Percentiles rank a stretch among this genome's conserved stretches.
Conservation (phyloP, 2,113 vertebrate genomes). For the Myotis davidii region DNA sequence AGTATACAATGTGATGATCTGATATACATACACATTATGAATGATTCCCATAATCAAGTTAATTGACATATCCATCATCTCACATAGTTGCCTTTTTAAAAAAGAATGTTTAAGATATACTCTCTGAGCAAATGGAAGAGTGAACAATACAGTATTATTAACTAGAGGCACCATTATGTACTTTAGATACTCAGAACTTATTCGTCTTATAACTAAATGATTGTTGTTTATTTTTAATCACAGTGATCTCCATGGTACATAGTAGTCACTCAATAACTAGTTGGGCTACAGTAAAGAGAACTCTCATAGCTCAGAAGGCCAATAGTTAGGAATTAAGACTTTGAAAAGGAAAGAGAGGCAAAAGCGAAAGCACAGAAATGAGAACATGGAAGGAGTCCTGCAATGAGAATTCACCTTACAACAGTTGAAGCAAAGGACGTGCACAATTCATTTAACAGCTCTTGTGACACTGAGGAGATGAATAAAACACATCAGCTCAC, state of each 20-base stretch:
- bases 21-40: not conserved
- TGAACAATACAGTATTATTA: not conserved
- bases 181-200: not conserved
- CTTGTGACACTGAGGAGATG: not conserved
- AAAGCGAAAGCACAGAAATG: not conserved
- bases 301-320: not conserved
- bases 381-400: not conserved
- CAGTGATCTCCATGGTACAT: not conserved
- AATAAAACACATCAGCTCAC: not conserved
- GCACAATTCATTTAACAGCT: not conserved
- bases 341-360: not conserved
- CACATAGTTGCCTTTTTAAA: not conserved
- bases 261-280: not conserved
- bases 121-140: not conserved
- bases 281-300: not conserved
- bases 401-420: not conserved
- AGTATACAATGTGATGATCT: not conserved
- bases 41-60: not conserved
- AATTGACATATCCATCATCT: not conserved
- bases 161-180: not conserved
- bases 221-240: not conserved
- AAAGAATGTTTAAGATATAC: not conserved
- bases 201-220: not conserved
- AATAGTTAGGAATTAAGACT: not conserved
- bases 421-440: not conserved